Evolutionary conservation across 2,113 vertebrate species (phyloP).

Genomic region (Morone saxatilis): DNA sequence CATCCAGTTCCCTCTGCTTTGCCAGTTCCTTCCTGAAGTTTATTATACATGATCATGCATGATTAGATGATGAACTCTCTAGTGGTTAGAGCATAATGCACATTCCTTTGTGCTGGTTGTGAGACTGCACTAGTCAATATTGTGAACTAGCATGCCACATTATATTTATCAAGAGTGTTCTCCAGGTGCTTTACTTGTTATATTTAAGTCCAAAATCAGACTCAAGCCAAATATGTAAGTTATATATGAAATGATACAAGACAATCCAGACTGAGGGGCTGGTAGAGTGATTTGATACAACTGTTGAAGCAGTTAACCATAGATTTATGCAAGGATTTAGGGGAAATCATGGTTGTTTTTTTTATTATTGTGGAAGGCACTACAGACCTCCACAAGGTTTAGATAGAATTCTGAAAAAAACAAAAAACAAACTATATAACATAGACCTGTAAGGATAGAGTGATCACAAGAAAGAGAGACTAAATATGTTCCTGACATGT

Average conservation of each 20-base stretch:
- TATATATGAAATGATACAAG: background rate
- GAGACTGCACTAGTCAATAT: background rate
- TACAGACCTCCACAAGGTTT: background rate
- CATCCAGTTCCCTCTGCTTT: background rate
- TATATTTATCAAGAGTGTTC: background rate
- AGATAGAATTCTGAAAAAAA: background rate
- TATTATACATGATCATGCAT: background rate
- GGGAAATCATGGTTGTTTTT: constrained; percentile 11
- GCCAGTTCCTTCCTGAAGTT: background rate
- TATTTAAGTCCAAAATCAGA: background rate
- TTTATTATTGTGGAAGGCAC: constrained; percentile 28
- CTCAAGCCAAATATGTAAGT: background rate
- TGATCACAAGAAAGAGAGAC: constrained; percentile 5
- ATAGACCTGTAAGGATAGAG: background rate
- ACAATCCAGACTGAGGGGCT: background rate
- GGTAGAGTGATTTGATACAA: background rate
- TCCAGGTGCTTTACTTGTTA: background rate
- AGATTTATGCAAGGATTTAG: constrained; percentile 25
- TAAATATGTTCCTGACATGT: constrained; percentile 11
- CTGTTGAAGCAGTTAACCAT: constrained; percentile 9
- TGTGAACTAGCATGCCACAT: background rate
- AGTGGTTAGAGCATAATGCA: background rate
- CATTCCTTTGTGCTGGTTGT: background rate
- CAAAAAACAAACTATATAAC: constrained; percentile 6
- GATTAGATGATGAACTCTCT: background rate